phyloP scores from a whole-genome alignment of 2,113 vertebrate species.

The Salvelinus sp. region DNA sequence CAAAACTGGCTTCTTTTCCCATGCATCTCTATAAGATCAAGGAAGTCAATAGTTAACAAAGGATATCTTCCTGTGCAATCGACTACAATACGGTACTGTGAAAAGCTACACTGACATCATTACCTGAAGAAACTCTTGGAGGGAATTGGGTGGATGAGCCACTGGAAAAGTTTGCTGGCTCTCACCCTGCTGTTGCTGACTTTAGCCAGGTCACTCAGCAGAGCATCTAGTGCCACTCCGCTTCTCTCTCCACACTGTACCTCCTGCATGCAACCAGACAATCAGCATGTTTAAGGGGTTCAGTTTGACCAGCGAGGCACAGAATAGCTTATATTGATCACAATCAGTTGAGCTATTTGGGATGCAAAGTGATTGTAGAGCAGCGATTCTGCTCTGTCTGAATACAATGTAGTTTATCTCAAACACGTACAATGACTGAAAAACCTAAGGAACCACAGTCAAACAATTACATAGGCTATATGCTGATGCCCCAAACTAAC shows the following conservation, averaged over 20 bases:
- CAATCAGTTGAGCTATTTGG: neutral
- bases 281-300: neutral
- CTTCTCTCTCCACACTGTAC: conserved; percentile 21
- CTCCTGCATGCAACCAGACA: conserved; percentile 19
- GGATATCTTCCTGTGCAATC: neutral
- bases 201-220: conserved; percentile 73
- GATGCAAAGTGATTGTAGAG: neutral
- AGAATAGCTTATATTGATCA: too few species aligned
- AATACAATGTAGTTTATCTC: neutral
- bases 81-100: neutral
- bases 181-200: conserved; percentile 85
- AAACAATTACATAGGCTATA: too few species aligned
- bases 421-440: too few species aligned
- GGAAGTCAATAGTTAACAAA: neutral
- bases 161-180: conserved; percentile 84
- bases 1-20: conserved; percentile 89
- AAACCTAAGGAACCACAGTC: neutral
- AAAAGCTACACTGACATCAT: neutral
- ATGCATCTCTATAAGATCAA: conserved; percentile 73
- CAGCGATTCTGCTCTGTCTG: neutral
- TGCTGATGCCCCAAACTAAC: conserved; percentile 32
- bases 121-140: conserved; percentile 79
- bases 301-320: too few species aligned
- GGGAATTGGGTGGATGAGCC: conserved; percentile 83
- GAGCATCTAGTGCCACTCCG: conserved; percentile 44